phyloP scores from a whole-genome alignment of 2,888 invertebrate genomes.

The Sarcophaga carnaria region DNA sequence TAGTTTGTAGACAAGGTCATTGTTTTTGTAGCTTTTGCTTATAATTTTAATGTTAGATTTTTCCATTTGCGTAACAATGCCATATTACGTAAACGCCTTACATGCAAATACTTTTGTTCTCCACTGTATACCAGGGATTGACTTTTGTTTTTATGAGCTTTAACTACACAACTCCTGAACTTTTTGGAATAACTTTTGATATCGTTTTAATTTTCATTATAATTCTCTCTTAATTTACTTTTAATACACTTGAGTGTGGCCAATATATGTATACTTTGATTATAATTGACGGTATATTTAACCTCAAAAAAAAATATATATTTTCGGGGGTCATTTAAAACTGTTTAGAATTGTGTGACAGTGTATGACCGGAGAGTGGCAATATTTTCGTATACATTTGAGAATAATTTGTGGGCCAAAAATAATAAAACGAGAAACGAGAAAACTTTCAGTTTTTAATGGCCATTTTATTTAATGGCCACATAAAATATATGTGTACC shows the following conservation, averaged over 20 bases:
- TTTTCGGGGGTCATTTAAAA: constrained; percentile 1
- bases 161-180: background rate
- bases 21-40: no score
- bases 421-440: constrained; percentile 1
- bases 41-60: no score
- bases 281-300: constrained; percentile 45
- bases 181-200: background rate
- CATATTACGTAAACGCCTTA: no score
- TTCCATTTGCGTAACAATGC: no score
- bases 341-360: constrained; percentile 14
- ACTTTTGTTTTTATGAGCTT: background rate
- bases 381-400: constrained; percentile 37
- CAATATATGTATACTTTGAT: background rate
- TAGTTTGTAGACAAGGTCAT: no score
- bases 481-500: background rate
- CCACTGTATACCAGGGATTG: no score
- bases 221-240: constrained; percentile 23
- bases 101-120: no score
- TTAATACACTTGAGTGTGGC: constrained; percentile 24
- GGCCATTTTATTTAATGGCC: constrained; percentile 43
- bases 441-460: constrained; percentile 64
- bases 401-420: constrained; percentile 29
- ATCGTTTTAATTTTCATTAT: background rate
- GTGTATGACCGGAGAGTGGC: background rate
- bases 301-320: background rate